Evolutionary conservation across 37 sponge, comb jelly and placozoan genomes (phyloP).

Genomic region (Spongia lamella): DNA sequence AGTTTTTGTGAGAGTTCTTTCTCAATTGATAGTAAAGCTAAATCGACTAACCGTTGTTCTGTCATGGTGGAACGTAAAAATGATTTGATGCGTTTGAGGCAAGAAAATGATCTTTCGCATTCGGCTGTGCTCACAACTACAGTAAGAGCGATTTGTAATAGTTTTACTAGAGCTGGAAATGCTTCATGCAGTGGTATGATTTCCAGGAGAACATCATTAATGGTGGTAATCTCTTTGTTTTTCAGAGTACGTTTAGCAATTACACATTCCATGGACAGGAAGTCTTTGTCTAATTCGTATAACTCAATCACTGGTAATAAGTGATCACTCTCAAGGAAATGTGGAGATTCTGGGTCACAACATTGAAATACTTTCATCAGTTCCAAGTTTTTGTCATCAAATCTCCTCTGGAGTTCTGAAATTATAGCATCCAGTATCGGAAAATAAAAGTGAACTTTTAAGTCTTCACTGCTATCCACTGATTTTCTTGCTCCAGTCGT

Average conservation of each 20-base stretch:
- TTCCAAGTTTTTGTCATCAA: constrained; percentile 2
- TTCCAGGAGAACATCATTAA: constrained; percentile 15
- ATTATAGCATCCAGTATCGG: constrained; percentile 14
- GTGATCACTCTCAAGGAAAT: background rate
- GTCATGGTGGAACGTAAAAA: constrained; percentile 38
- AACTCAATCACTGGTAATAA: background rate
- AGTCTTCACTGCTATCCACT: constrained; percentile 1
- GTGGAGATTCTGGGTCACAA: constrained; percentile 2
- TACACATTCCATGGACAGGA: constrained; percentile 8
- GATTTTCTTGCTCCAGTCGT: constrained; percentile 1
- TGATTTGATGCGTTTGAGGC: constrained; percentile 46
- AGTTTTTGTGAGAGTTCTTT: no score
- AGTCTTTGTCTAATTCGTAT: constrained; percentile 3
- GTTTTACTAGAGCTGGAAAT: constrained; percentile 5
- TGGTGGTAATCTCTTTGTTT: background rate
- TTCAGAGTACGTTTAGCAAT: constrained; percentile 5
- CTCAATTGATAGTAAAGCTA: constrained; percentile 41
- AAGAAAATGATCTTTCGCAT: constrained; percentile 55
- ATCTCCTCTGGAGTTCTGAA: constrained; percentile 8
- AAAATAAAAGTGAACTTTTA: background rate
- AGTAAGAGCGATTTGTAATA: constrained; percentile 16
- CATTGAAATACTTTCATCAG: constrained; percentile 2
- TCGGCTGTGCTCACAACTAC: constrained; percentile 62
- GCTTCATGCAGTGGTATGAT: background rate
- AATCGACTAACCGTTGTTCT: constrained; percentile 32